Evolutionary conservation across 2,113 vertebrate species (phyloP).

Genomic region (Tupaia tana): DNA sequence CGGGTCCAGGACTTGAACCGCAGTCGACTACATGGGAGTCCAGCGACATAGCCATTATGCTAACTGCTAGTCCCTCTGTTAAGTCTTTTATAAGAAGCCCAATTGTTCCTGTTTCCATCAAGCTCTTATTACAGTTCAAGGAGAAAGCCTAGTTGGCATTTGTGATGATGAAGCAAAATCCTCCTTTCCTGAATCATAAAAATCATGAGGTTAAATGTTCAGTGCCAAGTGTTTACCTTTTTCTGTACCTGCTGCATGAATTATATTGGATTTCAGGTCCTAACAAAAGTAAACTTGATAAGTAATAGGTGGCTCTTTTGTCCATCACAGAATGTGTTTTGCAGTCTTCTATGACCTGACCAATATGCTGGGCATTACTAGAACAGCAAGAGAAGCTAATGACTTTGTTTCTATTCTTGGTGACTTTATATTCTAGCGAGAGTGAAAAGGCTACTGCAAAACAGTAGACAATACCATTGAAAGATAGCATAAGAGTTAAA

Average conservation of each 20-base stretch:
- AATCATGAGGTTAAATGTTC: not conserved
- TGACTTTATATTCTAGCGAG: not conserved
- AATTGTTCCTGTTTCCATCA: not conserved
- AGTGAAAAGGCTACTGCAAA: not conserved
- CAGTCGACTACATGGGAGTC: too few species aligned
- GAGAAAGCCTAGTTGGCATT: not conserved
- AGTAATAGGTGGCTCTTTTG: not conserved
- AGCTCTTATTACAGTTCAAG: not conserved
- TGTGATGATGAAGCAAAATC: not conserved
- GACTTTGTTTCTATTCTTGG: not conserved
- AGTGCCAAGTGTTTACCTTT: not conserved
- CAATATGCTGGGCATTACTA: not conserved
- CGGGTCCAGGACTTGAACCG: too few species aligned
- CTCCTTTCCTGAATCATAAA: not conserved
- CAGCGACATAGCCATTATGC: too few species aligned
- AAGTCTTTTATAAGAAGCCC: not conserved
- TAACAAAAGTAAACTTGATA: not conserved
- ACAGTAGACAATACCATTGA: not conserved
- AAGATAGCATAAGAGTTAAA: not conserved
- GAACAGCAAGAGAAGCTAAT: not conserved
- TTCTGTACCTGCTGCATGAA: not conserved
- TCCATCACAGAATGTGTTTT: not conserved
- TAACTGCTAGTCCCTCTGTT: not conserved
- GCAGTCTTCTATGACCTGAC: not conserved
- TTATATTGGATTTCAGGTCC: not conserved